Conservation (phyloP, 2,888 invertebrate species). For the Brachylomia viminalis region DNA sequence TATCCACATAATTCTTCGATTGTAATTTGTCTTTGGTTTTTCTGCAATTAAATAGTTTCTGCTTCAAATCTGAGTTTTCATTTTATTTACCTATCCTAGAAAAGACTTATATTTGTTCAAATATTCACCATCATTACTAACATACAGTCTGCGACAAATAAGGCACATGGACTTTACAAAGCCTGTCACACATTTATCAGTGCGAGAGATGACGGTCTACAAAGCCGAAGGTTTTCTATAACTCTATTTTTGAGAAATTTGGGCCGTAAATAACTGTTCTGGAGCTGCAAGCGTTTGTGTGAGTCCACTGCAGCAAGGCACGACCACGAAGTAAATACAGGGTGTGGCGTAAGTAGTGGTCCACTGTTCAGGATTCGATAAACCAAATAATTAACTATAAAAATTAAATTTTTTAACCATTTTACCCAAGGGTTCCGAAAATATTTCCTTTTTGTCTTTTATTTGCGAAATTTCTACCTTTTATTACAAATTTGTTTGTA, state of each 20-base stretch:
- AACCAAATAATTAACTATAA: too few relatives aligned
- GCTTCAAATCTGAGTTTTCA: conserved; percentile 66
- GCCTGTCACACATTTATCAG: background rate
- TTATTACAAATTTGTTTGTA: too few relatives aligned
- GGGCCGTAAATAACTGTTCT: background rate
- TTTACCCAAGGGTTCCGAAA: too few relatives aligned
- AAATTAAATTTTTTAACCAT: too few relatives aligned
- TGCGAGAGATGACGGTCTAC: background rate
- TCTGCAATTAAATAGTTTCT: conserved; percentile 72
- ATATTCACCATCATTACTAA: background rate
- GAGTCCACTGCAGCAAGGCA: too few relatives aligned
- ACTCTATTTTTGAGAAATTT: too few relatives aligned
- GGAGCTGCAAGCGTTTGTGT: background rate
- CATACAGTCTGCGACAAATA: background rate
- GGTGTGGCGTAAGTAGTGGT: too few relatives aligned
- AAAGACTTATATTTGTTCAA: background rate
- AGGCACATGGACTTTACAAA: background rate
- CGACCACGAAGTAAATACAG: background rate
- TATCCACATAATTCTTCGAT: conserved; percentile 56
- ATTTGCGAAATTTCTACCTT: too few relatives aligned
- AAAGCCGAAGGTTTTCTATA: background rate
- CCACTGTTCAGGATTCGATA: too few relatives aligned
- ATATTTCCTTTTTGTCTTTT: too few relatives aligned
- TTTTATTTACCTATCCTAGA: conserved; percentile 4
- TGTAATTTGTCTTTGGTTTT: conserved; percentile 68